Conservation (phyloP, 2,797 vertebrate species). For the Lutjanus campechanus region DNA sequence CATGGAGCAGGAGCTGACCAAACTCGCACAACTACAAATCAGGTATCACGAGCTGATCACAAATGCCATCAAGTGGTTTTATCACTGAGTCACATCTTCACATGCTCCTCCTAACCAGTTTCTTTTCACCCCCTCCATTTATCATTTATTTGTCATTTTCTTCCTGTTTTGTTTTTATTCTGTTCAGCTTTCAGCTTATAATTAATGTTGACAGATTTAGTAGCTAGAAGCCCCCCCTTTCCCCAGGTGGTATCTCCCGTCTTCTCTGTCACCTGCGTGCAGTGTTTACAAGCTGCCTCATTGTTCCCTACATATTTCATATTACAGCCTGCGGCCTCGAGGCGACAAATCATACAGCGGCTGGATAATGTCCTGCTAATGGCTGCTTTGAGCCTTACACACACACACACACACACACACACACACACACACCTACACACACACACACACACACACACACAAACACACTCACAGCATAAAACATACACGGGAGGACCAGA, state of each 20-base stretch:
- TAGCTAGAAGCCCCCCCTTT: slow-evolving; percentile 28
- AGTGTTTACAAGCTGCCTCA: slow-evolving; percentile 87
- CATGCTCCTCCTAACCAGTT: neutral
- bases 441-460: neutral
- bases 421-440: neutral
- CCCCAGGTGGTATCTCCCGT: slow-evolving; percentile 55
- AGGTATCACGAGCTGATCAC: slow-evolving; percentile 82
- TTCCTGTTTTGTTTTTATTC: slow-evolving; percentile 34
- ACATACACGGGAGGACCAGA: slow-evolving; percentile 33
- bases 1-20: slow-evolving; percentile 95
- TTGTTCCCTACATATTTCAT: slow-evolving; percentile 94
- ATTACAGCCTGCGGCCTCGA: slow-evolving; percentile 71
- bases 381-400: slow-evolving; percentile 71
- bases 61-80: neutral
- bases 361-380: slow-evolving; percentile 93
- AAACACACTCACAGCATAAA: slow-evolving; percentile 28
- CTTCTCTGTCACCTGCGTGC: slow-evolving; percentile 70
- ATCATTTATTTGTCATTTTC: slow-evolving; percentile 32
- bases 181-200: slow-evolving; percentile 45
- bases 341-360: slow-evolving; percentile 90
- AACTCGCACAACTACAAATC: slow-evolving; percentile 91
- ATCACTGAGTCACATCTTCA: neutral
- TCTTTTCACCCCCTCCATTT: slow-evolving; percentile 15
- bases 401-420: slow-evolving; percentile 38
- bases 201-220: slow-evolving; percentile 63